These are phyloP conservation scores for Willisornis vidua DNA, from an alignment of 2,113 vertebrate species.

Conservation along the genomic window DNA sequence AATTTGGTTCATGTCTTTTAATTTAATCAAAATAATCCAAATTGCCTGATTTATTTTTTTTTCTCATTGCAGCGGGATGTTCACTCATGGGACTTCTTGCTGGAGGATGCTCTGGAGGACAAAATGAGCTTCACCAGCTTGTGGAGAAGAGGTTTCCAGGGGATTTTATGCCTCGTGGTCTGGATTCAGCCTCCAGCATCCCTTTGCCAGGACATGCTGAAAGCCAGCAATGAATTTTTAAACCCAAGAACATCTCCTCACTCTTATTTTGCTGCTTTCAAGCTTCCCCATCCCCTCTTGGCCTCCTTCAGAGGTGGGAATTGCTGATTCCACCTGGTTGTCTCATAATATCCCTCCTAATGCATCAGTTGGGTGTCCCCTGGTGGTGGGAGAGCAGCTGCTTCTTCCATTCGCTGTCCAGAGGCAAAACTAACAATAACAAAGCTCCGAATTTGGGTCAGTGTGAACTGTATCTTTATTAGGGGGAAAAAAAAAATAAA, in stretches of 20 bases:
- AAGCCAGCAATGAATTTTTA: neutral
- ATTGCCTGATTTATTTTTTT: rapidly evolving
- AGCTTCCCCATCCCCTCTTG: neutral
- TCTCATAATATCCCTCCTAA: neutral
- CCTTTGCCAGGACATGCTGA: neutral
- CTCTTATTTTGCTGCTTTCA: neutral
- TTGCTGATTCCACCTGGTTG: neutral
- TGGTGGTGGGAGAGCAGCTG: neutral
- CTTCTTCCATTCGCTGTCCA: neutral
- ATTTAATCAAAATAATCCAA: neutral
- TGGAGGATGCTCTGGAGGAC: neutral
- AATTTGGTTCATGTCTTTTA: neutral
- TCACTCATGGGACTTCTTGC: neutral
- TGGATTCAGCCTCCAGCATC: neutral
- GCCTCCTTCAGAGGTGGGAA: neutral
- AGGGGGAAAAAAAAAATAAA: no score
- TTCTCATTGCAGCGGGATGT: no score
- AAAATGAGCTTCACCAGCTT: neutral
- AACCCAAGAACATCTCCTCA: neutral
- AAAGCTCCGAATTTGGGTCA: neutral
- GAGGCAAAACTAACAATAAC: neutral
- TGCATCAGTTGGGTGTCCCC: no score
- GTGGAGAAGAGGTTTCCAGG: neutral
- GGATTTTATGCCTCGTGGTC: neutral
- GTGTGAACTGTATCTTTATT: neutral